Evolutionary conservation across 2,113 vertebrate species (phyloP).

Genomic region (Symphodus melops): DNA sequence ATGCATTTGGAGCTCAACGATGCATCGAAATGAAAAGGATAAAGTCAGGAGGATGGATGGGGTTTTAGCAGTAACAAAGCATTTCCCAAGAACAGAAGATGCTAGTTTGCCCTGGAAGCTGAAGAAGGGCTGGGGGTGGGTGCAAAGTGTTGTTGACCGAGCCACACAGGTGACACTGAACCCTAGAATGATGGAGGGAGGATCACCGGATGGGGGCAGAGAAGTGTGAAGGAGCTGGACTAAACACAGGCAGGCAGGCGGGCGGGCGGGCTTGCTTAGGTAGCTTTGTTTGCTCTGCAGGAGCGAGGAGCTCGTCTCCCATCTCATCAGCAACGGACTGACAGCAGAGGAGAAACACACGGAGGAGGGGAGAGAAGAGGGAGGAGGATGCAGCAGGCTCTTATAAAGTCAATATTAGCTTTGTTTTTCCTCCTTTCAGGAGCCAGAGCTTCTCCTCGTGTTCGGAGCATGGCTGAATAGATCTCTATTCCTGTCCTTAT

Average conservation of each 20-base stretch:
- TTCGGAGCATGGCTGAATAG: not conserved
- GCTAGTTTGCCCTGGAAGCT: not conserved
- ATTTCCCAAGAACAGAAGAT: not conserved
- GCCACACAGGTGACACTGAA: constrained; percentile 8
- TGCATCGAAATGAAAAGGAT: not conserved
- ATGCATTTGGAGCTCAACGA: not conserved
- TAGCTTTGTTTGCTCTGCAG: constrained; percentile 30
- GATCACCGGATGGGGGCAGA: not conserved
- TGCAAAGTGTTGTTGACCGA: not conserved
- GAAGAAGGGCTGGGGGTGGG: not conserved
- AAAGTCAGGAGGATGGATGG: not conserved
- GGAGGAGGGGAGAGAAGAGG: not conserved
- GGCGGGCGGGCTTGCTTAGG: too few species aligned
- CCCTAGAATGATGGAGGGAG: not conserved
- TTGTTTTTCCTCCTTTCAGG: not conserved
- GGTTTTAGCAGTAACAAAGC: not conserved
- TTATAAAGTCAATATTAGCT: not conserved
- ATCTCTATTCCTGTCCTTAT: not conserved
- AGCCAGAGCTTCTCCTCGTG: not conserved
- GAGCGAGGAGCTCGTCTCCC: not conserved
- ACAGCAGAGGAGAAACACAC: constrained; percentile 6
- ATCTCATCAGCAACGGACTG: constrained; percentile 9
- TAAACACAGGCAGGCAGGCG: not conserved
- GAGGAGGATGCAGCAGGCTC: not conserved
- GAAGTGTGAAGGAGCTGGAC: not conserved